Base-by-base conservation (phyloP, 53 echinoderm and acorn worm species). In the Zoroaster sp. region DNA sequence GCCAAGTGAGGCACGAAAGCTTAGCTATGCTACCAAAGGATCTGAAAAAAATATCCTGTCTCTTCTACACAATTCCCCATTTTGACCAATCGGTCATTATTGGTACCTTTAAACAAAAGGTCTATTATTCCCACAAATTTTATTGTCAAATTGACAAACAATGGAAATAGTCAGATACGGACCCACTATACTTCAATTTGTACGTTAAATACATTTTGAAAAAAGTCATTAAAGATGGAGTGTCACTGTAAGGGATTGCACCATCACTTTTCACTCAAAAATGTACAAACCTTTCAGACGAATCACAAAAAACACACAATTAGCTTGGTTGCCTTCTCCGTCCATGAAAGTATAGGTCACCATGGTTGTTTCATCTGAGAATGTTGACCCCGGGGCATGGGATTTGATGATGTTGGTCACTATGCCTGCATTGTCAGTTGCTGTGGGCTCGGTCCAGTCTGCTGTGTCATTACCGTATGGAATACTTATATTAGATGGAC, bases 281-380 rank as follows among this genome's bases (percentile, higher is more conserved):
- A 35, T 34, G 35, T 77, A 77, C 77, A 11, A 0, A 78, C 78
- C 55, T 78, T 21, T n/a, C 15, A 78, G 37, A 78, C 78, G 54
- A 11, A 88, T 86, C 41, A 94, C 94, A 18, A 63, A 47, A 74
- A 94, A 94, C 17, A 78, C 32, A 40, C 94, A 94, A 3, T 66
- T 89, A 18, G 86, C 77, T 49, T 35, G 74, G 70, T 89, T 89
- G 14, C 89, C 91, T 18, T 45, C 42, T 20, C 21, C 59, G 40
- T 94, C 91, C 7, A 66, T 94, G 74, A 91, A 89, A 21, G 65
- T 81, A 73, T 94, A 94, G 1, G 80, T 80, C 40, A 94, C 94
- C 14, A 67, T 59, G 3, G 87, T 80, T 5, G 75, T 69, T 10
- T 85, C 94, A 7, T 86, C 80, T 28, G 68, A 30, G 80, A 94